Evolutionary conservation across 37 sponge, comb jelly and placozoan genomes (phyloP).

Genomic region (Lycopodina hypogea): DNA sequence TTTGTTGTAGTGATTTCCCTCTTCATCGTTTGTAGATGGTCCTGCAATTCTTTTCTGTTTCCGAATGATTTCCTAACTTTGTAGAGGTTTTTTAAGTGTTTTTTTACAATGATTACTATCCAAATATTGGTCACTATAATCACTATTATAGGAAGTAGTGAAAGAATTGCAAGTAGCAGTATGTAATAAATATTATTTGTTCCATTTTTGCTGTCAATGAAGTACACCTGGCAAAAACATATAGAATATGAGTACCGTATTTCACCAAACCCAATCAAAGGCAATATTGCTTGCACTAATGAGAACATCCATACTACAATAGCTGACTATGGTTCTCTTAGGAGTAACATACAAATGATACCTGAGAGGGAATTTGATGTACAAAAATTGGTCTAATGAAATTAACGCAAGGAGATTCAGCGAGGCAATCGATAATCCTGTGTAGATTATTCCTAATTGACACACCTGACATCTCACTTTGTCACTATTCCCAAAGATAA

Average conservation of each 20-base stretch:
- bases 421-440: conserved; percentile 7
- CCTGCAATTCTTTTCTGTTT: background rate
- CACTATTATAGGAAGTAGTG: conserved; percentile 26
- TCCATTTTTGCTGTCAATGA: background rate
- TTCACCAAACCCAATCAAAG: conserved; percentile 54
- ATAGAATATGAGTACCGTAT: conserved; percentile 31
- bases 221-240: conserved; percentile 7
- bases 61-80: background rate
- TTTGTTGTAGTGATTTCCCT: conserved; percentile 6
- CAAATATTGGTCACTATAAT: conserved; percentile 33
- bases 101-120: conserved; percentile 1
- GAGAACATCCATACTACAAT: conserved; percentile 24
- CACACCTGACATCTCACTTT: conserved; percentile 44
- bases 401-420: conserved; percentile 42
- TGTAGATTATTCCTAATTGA: conserved; percentile 15
- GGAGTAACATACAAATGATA: conserved; percentile 31
- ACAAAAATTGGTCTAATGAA: conserved; percentile 48
- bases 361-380: conserved; percentile 31
- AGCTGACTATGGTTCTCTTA: background rate
- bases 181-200: conserved; percentile 37
- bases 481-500: conserved; percentile 39
- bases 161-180: background rate
- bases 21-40: background rate
- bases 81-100: background rate
- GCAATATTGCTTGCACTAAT: conserved; percentile 8